Base-by-base conservation (phyloP, 2,888 invertebrate species). In the Geophilus truncorum region DNA sequence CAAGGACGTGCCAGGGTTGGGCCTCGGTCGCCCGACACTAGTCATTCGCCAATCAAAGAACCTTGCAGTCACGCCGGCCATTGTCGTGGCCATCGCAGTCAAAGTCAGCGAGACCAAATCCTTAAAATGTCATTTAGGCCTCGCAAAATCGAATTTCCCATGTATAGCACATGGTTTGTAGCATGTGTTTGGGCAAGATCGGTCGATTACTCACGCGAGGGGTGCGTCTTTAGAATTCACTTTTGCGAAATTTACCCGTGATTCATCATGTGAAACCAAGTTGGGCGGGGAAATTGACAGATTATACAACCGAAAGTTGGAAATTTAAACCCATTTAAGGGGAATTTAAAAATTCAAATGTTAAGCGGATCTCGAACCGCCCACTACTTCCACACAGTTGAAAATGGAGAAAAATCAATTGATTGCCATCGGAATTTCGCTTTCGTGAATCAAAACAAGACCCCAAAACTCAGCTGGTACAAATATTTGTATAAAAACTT, bases 161-260 rank as follows among this genome's bases (percentile, higher is more conserved):
- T 79, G 79, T 57, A 79, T 30, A 79, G 79, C 79, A 79, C 79
- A 79, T 79, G 79, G 79, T 30, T 79, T 62, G 57, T 40, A 57
- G 23, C 62, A 79, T 62, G 62, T 79, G 79, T 79, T 57, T 79
- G 30, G n/a, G 40, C 36, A 18, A 51, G 45, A 45, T 36, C n/a
- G 28, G 79, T 79, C 62, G 9, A 79, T 79, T 79, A 32, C 32
- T 2, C 2, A 12, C 28, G 12, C 25, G 30, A 36, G 77, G 77
- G 32, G 77, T 10, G 32, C 12, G 1, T 32, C 77, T 77, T 34
- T n/a, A n/a, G n/a, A 77, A 18, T 36, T 32, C 70, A 28, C 70
- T 62, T 62, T 62, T 62, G 7, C 23, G 5, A 28, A 62, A 28
- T 70, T 25, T 28, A 28, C 3, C 70, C 70, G 28, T 70, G 12